A percentile compares a stretch with the other conserved stretches of the same genome.
Conservation (phyloP, 2,797 vertebrate genomes). For the Odontamblyopus rebecca region DNA sequence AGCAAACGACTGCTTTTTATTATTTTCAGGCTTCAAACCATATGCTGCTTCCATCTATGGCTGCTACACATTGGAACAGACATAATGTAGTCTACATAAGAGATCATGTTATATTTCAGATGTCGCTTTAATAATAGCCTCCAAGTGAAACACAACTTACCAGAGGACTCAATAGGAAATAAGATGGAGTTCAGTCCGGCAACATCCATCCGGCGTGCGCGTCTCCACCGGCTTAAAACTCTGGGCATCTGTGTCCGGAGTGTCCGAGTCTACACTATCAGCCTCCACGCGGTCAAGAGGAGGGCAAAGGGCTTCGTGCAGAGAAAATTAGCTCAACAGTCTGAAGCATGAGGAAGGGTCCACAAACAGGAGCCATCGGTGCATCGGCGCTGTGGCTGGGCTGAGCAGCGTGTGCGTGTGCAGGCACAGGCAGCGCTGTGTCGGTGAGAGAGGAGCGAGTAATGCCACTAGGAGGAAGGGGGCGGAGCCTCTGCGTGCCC, state of each 20-base stretch:
- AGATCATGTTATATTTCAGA: not conserved
- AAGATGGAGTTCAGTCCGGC: constrained; percentile 46
- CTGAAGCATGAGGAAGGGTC: constrained; percentile 43
- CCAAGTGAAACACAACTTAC: constrained; percentile 60
- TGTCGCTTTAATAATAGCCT: not conserved
- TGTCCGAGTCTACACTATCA: constrained; percentile 12
- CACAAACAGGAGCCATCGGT: constrained; percentile 48
- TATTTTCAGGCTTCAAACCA: not conserved
- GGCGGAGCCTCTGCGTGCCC: constrained; percentile 20
- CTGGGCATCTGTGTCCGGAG: constrained; percentile 31
- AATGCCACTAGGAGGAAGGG: constrained; percentile 49
- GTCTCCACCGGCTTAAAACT: constrained; percentile 30
- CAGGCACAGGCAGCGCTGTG: constrained; percentile 23
- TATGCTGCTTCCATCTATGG: too few relatives aligned
- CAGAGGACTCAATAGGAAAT: constrained; percentile 41
- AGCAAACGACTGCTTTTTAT: not conserved
- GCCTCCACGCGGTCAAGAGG: not conserved
- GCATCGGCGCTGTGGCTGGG: constrained; percentile 25
- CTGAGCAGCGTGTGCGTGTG: constrained; percentile 27
- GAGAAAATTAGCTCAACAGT: constrained; percentile 22
- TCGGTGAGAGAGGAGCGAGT: constrained; percentile 44
- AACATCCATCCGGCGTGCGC: constrained; percentile 30
- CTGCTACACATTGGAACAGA: not conserved
- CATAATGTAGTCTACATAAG: not conserved
- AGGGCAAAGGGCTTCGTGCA: constrained; percentile 20